Percentiles rank a stretch among this genome's conserved stretches.
phyloP scores from a whole-genome alignment of 2,797 vertebrate genomes.

The Helarctos malayanus region DNA sequence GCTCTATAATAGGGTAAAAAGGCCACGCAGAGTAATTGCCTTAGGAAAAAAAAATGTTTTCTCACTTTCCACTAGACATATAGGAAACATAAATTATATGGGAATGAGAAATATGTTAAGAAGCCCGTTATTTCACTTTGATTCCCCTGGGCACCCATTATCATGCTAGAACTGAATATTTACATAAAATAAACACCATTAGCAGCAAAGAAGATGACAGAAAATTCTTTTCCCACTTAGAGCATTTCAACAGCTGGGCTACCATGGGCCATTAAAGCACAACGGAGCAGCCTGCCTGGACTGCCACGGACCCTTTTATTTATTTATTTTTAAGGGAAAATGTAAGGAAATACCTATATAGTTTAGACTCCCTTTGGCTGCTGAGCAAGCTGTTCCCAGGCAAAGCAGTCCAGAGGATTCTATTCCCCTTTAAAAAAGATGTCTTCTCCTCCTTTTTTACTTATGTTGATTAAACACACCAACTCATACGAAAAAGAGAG shows the following conservation, averaged over 20 bases:
- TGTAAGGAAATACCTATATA: not conserved
- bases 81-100: not conserved
- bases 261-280: not conserved
- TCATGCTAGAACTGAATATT: not conserved
- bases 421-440: not conserved
- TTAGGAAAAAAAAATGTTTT: not conserved
- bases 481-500: not conserved
- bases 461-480: not conserved
- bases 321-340: constrained; percentile 52
- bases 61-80: constrained; percentile 11
- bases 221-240: not conserved
- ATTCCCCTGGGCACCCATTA: not conserved
- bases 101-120: constrained; percentile 1
- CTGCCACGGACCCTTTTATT: not conserved
- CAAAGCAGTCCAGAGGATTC: not conserved
- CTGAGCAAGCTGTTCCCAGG: not conserved
- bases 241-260: not conserved
- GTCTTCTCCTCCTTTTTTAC: not conserved
- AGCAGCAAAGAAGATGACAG: constrained; percentile 41
- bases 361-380: not conserved
- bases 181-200: constrained; percentile 53
- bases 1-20: not conserved
- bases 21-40: not conserved
- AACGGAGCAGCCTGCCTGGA: not conserved
- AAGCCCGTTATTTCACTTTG: not conserved